Evolutionary conservation across 1,140 invertebrate genomes (phyloP).

Genomic region (Ips nitidus): DNA sequence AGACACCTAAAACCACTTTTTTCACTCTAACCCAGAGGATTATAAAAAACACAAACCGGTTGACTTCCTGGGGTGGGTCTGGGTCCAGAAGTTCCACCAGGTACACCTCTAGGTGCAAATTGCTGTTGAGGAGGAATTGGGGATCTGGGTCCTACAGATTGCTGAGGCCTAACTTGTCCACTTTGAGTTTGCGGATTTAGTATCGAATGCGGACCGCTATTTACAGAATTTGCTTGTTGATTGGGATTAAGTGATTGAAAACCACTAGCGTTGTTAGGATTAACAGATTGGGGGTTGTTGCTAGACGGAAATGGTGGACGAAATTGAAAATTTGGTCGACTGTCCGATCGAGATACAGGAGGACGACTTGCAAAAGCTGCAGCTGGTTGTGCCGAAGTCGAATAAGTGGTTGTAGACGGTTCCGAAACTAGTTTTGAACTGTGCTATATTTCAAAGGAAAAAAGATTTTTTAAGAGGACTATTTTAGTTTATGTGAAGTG

Average conservation of each 20-base stretch:
- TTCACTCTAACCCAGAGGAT: too few species aligned
- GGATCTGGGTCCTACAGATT: constrained; percentile 1
- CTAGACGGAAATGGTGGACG: constrained; percentile 40
- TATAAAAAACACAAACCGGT: constrained; percentile 12
- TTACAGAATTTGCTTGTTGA: neutral
- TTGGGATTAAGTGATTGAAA: constrained; percentile 13
- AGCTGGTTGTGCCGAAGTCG: constrained; percentile 10
- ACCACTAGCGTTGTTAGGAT: constrained; percentile 2
- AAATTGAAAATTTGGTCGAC: constrained; percentile 40
- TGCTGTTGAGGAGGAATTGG: constrained; percentile 15
- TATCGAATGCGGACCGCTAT: neutral
- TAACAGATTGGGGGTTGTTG: constrained; percentile 12
- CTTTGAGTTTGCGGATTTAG: constrained; percentile 7
- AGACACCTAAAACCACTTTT: constrained; percentile 3
- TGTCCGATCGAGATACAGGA: constrained; percentile 43
- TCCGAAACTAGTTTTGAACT: too few species aligned
- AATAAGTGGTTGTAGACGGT: neutral
- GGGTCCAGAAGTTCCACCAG: constrained; percentile 29
- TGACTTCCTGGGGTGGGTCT: constrained; percentile 34
- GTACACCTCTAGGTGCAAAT: constrained; percentile 37
- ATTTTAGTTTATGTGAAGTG: too few species aligned
- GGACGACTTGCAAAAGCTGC: constrained; percentile 30
- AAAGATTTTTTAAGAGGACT: too few species aligned
- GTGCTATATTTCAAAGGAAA: too few species aligned
- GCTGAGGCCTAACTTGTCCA: neutral